These are phyloP conservation scores for Pelusios castaneus DNA, from an alignment of 2,113 vertebrate species.

Conservation along the genomic window DNA sequence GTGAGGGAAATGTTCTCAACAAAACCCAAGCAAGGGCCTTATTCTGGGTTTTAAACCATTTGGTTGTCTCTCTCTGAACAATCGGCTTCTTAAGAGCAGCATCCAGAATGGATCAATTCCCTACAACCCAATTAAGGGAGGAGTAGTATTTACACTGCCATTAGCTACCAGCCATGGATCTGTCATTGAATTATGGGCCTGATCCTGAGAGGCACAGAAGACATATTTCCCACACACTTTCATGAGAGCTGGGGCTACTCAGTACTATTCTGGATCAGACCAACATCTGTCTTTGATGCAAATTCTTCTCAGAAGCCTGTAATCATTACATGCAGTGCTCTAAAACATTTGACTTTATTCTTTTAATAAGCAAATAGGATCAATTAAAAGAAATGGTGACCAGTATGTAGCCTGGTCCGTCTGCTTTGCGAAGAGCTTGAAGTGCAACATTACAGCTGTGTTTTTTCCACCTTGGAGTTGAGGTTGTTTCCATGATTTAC, in stretches of 20 bases:
- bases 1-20: background rate
- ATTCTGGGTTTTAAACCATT: background rate
- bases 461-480: background rate
- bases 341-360: background rate
- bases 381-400: fast-evolving
- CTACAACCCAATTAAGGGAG: background rate
- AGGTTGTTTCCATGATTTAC: background rate
- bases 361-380: fast-evolving
- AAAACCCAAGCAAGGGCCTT: background rate
- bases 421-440: background rate
- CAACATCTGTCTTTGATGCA: background rate
- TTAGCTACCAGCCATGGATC: background rate
- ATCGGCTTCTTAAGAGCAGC: background rate
- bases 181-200: background rate
- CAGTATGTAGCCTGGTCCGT: background rate
- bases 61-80: background rate
- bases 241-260: background rate
- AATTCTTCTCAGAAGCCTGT: background rate
- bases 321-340: background rate
- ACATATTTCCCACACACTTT: background rate
- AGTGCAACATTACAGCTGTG: background rate
- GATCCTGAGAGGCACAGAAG: background rate
- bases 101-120: background rate
- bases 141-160: background rate
- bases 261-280: background rate